phyloP scores from a whole-genome alignment of 2,113 vertebrate genomes.

The Pangasianodon gigas region DNA sequence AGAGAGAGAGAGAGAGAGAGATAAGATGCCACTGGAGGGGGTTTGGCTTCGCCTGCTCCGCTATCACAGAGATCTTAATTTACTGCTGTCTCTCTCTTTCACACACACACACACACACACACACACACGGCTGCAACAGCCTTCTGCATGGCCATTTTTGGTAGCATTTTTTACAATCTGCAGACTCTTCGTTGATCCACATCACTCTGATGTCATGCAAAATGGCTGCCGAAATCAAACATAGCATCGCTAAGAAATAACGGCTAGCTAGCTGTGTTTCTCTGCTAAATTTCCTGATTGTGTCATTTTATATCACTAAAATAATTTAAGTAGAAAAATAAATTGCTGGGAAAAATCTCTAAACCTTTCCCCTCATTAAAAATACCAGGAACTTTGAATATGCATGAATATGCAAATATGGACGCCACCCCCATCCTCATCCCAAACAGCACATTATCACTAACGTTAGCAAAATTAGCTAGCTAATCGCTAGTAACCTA shows the following conservation, averaged over 20 bases:
- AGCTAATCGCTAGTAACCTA: neutral
- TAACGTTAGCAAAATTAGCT: neutral
- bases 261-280: neutral
- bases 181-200: neutral
- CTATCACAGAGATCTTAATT: conserved; percentile 32
- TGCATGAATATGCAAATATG: neutral
- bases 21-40: neutral
- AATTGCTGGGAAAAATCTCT: neutral
- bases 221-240: neutral
- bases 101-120: neutral
- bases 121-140: neutral
- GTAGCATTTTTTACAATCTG: neutral
- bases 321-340: neutral
- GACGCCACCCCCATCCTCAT: neutral
- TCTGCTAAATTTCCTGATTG: neutral
- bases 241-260: neutral
- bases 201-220: neutral
- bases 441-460: neutral
- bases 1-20: neutral
- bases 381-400: neutral
- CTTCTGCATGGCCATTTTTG: neutral
- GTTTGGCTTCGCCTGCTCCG: neutral
- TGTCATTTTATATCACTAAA: neutral
- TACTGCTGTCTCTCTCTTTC: neutral
- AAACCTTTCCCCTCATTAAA: neutral